Base-by-base conservation (phyloP, 2,797 vertebrate species). In the Polyboroides typus region DNA sequence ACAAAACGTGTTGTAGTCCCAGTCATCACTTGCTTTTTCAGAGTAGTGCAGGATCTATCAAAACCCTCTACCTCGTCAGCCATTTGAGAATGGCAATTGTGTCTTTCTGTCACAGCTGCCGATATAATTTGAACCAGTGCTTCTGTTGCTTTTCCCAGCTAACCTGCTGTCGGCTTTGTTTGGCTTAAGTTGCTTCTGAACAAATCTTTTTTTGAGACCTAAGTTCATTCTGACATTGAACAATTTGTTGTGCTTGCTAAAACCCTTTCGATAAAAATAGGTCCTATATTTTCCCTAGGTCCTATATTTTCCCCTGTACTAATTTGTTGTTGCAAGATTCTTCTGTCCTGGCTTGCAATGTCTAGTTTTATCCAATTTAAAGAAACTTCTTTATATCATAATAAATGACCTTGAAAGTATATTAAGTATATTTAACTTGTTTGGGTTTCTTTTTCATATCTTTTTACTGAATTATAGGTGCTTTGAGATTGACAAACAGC, bases 241-340 rank as follows among this genome's bases (percentile, higher is more conserved):
- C 36, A 66, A 80, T 96, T 93, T 80, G 47, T 92, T 90, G 74
- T 85, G 75, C 72, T 95, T 92, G 23, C 47, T 93, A 59, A 93
- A 93, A 63, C 19, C 3, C 9, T 68, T 90, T 67, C 0, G 3
- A 70, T 91, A 89, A 93, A 90, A 94, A 86, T 88, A 88, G 53
- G 38, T 68, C 25, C 42, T 89, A 0, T 53, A 45, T 89, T 93
- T 95, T 62, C 13, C 13, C 26, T 88, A 88, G 53, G 38, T 68
- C 25, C 42, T 89, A 0, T 53, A 48, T 89, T 93, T 95, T 62
- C 13, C 13, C 26, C 29, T 47, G 25, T 38, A 62, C 44, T 72
- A 29, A 80, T 90, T 84, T 78, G 6, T 89, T 90, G n/a, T 36
- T 89, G 33, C n/a, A 58, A 58, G 48, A 52, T n/a, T 92, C 52